Percentiles rank a stretch among this genome's conserved stretches.
Conservation (phyloP, 2,113 vertebrate species). For the Jacana jacana region DNA sequence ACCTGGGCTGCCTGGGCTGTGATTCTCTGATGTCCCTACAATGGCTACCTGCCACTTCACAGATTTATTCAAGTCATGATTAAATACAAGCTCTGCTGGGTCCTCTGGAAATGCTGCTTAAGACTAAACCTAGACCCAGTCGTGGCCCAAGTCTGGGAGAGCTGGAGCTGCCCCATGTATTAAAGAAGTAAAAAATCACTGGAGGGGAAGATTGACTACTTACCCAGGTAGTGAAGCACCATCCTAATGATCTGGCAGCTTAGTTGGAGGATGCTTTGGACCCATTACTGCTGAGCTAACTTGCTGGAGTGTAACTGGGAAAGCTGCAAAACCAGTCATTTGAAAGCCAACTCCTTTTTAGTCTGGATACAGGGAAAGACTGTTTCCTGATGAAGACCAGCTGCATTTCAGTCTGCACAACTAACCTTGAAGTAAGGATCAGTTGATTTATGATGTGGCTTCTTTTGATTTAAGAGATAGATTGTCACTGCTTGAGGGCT, state of each 20-base stretch:
- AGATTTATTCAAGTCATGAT: not conserved
- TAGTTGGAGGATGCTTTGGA: not conserved
- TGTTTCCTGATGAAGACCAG: not conserved
- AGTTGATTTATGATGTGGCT: not conserved
- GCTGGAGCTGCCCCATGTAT: not conserved
- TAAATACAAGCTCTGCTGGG: not conserved
- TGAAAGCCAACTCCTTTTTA: not conserved
- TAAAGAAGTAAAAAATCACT: not conserved
- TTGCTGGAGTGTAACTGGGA: not conserved
- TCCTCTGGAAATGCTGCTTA: not conserved
- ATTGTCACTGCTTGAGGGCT: not conserved
- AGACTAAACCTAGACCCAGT: not conserved
- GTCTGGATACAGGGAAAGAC: not conserved
- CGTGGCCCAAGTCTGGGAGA: not conserved
- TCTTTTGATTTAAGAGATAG: not conserved
- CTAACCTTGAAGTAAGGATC: not conserved
- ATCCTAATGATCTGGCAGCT: not conserved
- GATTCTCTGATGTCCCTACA: too few relatives aligned
- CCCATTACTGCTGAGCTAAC: not conserved
- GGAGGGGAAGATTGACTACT: too few relatives aligned
- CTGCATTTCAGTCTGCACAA: not conserved
- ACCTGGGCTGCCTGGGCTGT: not conserved
- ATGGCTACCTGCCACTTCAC: not conserved
- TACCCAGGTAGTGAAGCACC: not conserved
- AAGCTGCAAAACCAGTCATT: not conserved